Percentiles rank a stretch among this genome's conserved stretches.
Conservation (phyloP, 2,888 invertebrate genomes). For the Melanostoma scalare region DNA sequence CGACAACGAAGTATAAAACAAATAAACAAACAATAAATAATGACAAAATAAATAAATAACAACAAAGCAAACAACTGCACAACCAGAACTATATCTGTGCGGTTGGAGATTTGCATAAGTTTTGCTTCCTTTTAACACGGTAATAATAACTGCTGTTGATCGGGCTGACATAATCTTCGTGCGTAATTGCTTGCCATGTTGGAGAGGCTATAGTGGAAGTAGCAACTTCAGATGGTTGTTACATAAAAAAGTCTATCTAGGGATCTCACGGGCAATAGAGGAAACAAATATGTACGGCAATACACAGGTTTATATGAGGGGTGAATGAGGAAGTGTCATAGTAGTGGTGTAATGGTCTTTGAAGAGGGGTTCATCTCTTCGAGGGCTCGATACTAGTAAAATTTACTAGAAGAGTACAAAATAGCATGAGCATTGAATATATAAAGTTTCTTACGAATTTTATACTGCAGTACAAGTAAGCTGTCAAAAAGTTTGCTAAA, state of each 20-base stretch:
- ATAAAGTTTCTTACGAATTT: too few species aligned
- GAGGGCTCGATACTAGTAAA: too few species aligned
- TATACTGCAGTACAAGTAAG: too few species aligned
- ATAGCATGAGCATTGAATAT: too few species aligned
- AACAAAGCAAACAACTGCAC: constrained; percentile 1
- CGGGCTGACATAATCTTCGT: constrained; percentile 58
- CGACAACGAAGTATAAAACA: constrained; percentile 10
- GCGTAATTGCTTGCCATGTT: constrained; percentile 59
- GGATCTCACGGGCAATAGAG: constrained; percentile 25
- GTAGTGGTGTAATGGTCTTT: too few species aligned
- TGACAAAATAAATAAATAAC: constrained; percentile 6
- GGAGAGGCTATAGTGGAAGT: constrained; percentile 32
- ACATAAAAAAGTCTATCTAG: constrained; percentile 20
- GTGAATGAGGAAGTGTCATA: too few species aligned
- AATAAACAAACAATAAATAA: constrained; percentile 20
- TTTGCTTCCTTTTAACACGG: constrained; percentile 60
- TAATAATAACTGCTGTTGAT: constrained; percentile 23
- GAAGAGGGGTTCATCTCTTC: too few species aligned
- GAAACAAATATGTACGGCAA: constrained; percentile 5
- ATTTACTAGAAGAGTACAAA: too few species aligned
- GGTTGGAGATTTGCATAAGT: constrained; percentile 61
- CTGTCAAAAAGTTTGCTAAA: too few species aligned
- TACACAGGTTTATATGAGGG: too few species aligned
- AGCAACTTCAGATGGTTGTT: constrained; percentile 34
- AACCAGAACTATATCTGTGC: constrained; percentile 54